phyloP scores from a whole-genome alignment of 2,888 invertebrate genomes.

The Gortyna flavago region DNA sequence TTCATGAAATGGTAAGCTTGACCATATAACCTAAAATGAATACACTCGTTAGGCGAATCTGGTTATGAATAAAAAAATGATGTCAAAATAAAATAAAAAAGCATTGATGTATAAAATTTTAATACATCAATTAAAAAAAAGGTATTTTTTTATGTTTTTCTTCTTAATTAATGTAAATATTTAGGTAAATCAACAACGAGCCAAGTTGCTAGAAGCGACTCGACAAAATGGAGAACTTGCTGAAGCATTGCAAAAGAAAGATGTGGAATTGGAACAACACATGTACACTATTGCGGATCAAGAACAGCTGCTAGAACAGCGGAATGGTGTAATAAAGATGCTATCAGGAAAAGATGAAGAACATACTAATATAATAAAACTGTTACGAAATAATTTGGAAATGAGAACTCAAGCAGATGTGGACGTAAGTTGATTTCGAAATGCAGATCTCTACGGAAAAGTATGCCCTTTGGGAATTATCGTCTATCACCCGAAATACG shows the following conservation, averaged over 20 bases:
- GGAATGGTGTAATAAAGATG: constrained; percentile 77
- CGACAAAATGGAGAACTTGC: constrained; percentile 76
- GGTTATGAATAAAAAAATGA: not conserved
- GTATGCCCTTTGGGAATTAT: not conserved
- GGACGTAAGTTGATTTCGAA: constrained; percentile 72
- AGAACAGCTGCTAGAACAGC: constrained; percentile 74
- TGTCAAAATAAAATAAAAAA: not conserved
- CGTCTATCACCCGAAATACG: not conserved
- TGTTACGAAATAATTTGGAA: constrained; percentile 80
- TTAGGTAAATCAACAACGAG: constrained; percentile 79
- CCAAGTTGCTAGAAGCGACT: constrained; percentile 75
- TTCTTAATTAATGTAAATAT: constrained; percentile 15
- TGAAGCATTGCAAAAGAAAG: constrained; percentile 77
- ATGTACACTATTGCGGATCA: constrained; percentile 71
- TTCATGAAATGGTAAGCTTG: constrained; percentile 77
- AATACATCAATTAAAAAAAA: too few relatives aligned
- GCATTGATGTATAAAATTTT: too few relatives aligned
- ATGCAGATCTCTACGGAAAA: not conserved
- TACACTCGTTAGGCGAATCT: not conserved
- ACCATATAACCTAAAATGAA: not conserved
- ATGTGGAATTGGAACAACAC: constrained; percentile 73
- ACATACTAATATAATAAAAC: constrained; percentile 80
- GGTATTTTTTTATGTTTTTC: too few relatives aligned
- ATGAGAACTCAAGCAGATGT: constrained; percentile 77
- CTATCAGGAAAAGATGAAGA: constrained; percentile 82